Evolutionary conservation across 2,797 vertebrate genomes (phyloP), one percentile per base, ranked within the genome.

Genomic region (Alca torda): DNA sequence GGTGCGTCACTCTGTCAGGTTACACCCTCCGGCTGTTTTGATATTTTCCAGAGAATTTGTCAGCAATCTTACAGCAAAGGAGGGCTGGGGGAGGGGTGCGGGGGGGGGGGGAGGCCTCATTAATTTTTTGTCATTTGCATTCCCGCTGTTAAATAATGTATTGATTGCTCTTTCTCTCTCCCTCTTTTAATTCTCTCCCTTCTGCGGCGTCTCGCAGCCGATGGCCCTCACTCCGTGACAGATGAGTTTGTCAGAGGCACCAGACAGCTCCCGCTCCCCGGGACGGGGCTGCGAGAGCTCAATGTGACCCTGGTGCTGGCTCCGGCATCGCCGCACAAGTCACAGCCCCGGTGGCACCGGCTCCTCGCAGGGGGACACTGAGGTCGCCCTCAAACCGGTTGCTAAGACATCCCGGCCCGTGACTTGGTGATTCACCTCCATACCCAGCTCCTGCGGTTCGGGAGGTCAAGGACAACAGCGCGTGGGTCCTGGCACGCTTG

Each of bases 61-160:
- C 98, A 98, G 98, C 97, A 97, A 96, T 97, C 72, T 89, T 59
- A 77, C 88, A 91, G 97, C 94, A 86, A 83, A 96, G 94, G 84
- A 93, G 87, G 93, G 86, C n/a, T 84, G 96, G 93, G 90, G 88
- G 87, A 76, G 37, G 76, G 69, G 87, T 53, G 50, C 2, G 0
- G 37, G 14, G n/a, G 15, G 31, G 43, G 53, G 64, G 18, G 35
- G 78, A 54, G 57, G 78, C 92, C 96, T 98, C 98, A 97, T 98
- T 98, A 98, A 97, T 97, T 98, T 97, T 96, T 96, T 85, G 97
- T 97, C 97, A 98, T 98, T 98, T 98, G 98, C 98, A 98, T 98
- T 96, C 97, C 96, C 35, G 37, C 98, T 98, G 96, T 97, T 99
- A 98, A 99, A 99, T 98, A 98, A 99, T 98, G 97, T 97, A 99